These are phyloP conservation scores for Diplodus sargus DNA, from an alignment of 2,797 vertebrate genomes.

Conservation along the genomic window DNA sequence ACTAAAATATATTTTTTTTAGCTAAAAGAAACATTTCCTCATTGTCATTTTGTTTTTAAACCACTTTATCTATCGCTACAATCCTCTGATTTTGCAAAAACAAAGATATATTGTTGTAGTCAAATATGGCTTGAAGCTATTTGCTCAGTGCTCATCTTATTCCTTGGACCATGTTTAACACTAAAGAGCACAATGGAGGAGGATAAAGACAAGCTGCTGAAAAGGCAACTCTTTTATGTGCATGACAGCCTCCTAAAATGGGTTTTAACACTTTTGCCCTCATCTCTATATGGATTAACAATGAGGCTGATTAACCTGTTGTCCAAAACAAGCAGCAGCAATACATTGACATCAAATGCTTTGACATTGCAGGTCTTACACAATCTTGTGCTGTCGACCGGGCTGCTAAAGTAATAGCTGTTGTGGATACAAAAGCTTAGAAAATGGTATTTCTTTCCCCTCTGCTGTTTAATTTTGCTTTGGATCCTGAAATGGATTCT, in stretches of 20 bases:
- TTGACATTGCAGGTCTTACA: not conserved
- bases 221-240: not conserved
- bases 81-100: not conserved
- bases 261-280: not conserved
- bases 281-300: not conserved
- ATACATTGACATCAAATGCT: not conserved
- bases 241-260: slow-evolving; percentile 4
- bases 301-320: slow-evolving; percentile 1
- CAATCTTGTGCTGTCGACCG: not conserved
- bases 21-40: not conserved
- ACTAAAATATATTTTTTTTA: no score
- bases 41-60: not conserved
- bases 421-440: not conserved
- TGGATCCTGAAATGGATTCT: slow-evolving; percentile 5
- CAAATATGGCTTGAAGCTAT: not conserved
- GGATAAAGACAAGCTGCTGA: not conserved
- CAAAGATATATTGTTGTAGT: no score
- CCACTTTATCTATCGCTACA: not conserved
- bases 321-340: not conserved
- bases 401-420: not conserved
- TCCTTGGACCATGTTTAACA: not conserved
- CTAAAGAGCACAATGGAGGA: not conserved
- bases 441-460: not conserved
- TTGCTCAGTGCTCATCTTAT: not conserved
- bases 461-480: not conserved